Percentiles rank a stretch among this genome's conserved stretches.
Evolutionary conservation across 23 tunicate species (phyloP).

Genomic region (Pegea sp.): DNA sequence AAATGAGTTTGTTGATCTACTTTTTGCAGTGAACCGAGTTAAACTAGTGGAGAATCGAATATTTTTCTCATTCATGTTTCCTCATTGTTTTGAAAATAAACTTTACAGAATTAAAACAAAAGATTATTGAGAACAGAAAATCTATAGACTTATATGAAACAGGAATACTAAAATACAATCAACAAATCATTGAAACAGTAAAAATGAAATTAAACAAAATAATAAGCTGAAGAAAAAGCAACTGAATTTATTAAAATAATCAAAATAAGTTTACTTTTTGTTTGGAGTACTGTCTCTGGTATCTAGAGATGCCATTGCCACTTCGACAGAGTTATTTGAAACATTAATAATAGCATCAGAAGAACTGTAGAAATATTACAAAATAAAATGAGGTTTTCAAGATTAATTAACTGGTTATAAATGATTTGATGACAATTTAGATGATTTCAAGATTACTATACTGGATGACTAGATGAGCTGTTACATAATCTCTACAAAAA

Average conservation of each 20-base stretch:
- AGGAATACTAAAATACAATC: not conserved
- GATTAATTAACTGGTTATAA: not conserved
- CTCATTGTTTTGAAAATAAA: too few species aligned
- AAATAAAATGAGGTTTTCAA: not conserved
- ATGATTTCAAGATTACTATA: too few species aligned
- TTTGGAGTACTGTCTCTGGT: conserved; percentile 7
- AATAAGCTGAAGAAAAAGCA: not conserved
- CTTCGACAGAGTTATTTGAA: not conserved
- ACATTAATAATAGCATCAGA: not conserved
- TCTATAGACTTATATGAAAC: too few species aligned
- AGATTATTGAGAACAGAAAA: too few species aligned
- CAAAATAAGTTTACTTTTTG: conserved; percentile 4
- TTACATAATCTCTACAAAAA: too few species aligned
- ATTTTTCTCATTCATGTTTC: too few species aligned
- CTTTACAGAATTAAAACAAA: too few species aligned
- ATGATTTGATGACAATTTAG: too few species aligned
- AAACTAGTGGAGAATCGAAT: too few species aligned
- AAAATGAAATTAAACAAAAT: not conserved
- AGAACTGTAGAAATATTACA: conserved; percentile 1
- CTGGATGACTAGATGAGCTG: too few species aligned
- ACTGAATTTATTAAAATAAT: not conserved
- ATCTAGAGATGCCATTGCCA: conserved; percentile 8
- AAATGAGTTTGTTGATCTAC: too few species aligned
- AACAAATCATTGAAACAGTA: not conserved
- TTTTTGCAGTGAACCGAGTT: too few species aligned